Base-by-base conservation (phyloP, 2,113 vertebrate genomes). In the Euleptes europaea region DNA sequence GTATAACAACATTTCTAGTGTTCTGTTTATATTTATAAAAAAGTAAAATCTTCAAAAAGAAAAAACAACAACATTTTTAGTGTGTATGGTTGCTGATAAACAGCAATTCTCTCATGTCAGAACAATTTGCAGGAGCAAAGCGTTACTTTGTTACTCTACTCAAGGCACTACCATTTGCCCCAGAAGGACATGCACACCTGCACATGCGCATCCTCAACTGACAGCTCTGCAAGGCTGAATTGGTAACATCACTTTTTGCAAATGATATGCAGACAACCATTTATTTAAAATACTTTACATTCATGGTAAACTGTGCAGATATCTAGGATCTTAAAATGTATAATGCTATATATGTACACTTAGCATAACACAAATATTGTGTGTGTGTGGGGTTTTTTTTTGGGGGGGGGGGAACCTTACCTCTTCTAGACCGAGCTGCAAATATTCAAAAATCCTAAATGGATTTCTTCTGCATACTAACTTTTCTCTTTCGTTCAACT, bases 381-480 rank as follows among this genome's bases (percentile, higher is more conserved):
- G 35, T 44, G 44, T 44, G 44, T 9, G 44, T 9, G 9, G 44
- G n/a, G n/a, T n/a, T n/a, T n/a, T n/a, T n/a, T n/a, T 13, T 54
- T 13, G 15, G n/a, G n/a, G 51, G 51, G 51, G 15, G 54, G 19
- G 21, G 5, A 86, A 84, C 90, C 94, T 63, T 92, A 99, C 98
- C 97, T 99, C 98, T 93, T 99, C 98, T 66, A 97, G 95, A 91
- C 97, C 97, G 88, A 99, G 98, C 1, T 99, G 98, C 77, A 99
- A 95, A 86, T 97, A 97, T 76, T 99, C 98, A 47, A 97, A 95
- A 82, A 98, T 95, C 73, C 88, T 90, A 78, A 98, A 96, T 0
- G 98, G 98, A 90, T 97, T 97, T 86, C 96, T 96, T 78, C 96
- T 95, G 92, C 98, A 97, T 42, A 97, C 94, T 35, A 96, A 86